Percentiles rank a stretch among this genome's conserved stretches.
These are phyloP conservation scores for Diplosoma virens DNA, from an alignment of 23 tunicate species.

Conservation along the genomic window DNA sequence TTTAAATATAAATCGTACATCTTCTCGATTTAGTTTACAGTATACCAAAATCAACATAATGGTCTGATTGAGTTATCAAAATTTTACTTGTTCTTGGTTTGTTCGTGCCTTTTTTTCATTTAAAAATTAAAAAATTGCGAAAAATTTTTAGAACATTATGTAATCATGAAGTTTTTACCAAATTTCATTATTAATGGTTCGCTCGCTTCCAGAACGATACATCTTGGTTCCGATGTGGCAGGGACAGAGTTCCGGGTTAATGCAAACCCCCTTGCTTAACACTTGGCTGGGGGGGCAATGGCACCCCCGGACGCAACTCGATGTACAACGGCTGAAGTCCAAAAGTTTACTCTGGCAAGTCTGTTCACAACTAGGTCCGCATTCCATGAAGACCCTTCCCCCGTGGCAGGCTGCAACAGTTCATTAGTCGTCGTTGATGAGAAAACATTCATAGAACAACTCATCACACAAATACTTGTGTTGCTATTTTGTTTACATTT, in stretches of 20 bases:
- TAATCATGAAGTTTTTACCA: constrained; percentile 56
- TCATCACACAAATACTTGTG: too few relatives aligned
- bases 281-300: constrained; percentile 82
- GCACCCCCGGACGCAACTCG: constrained; percentile 74
- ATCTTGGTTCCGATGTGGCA: constrained; percentile 47
- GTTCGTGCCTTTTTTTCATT: too few relatives aligned
- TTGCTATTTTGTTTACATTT: too few relatives aligned
- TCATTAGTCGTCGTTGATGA: too few relatives aligned
- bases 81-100: too few relatives aligned
- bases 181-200: constrained; percentile 70
- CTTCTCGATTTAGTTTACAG: too few relatives aligned
- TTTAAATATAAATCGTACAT: too few relatives aligned
- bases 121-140: too few relatives aligned
- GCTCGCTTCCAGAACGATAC: constrained; percentile 28
- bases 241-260: constrained; percentile 51
- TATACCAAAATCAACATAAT: too few relatives aligned
- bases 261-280: constrained; percentile 29
- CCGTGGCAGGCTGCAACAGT: constrained; percentile 78
- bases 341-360: constrained; percentile 48
- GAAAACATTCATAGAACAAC: too few relatives aligned
- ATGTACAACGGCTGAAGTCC: constrained; percentile 38
- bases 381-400: constrained; percentile 68
- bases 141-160: too few relatives aligned
- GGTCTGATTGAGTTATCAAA: too few relatives aligned
- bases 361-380: constrained; percentile 92